A percentile compares a stretch with the other conserved stretches of the same genome.
Evolutionary conservation across 2,113 vertebrate genomes (phyloP).

Genomic region (Alligator sinensis): DNA sequence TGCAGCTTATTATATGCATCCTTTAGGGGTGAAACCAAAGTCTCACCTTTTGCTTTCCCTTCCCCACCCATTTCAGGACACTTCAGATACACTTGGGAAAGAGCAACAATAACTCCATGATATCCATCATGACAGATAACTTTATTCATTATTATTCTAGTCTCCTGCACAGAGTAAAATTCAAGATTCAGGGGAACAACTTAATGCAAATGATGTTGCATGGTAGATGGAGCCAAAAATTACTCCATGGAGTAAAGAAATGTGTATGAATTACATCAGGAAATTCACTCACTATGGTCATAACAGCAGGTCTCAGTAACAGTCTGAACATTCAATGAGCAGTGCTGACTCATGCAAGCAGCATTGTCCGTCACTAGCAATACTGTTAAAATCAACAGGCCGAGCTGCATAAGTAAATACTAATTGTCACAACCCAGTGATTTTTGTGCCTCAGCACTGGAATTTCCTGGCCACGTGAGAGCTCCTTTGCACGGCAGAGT

Average conservation of each 20-base stretch:
- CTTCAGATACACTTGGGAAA: neutral
- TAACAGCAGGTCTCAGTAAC: neutral
- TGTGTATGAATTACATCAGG: neutral
- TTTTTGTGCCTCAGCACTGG: too few relatives aligned
- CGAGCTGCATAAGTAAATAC: neutral
- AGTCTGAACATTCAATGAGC: neutral
- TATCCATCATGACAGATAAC: neutral
- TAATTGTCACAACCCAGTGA: too few relatives aligned
- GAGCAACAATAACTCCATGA: neutral
- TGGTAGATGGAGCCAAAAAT: neutral
- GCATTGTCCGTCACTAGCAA: neutral
- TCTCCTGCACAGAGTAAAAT: neutral
- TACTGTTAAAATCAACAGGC: neutral
- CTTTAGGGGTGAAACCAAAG: neutral
- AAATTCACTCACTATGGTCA: neutral
- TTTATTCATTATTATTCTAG: neutral
- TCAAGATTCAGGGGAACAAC: neutral
- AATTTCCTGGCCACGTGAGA: too few relatives aligned
- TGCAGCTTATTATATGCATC: neutral
- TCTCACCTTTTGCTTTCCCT: accelerated
- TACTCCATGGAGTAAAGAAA: neutral
- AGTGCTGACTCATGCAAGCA: neutral
- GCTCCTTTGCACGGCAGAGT: too few relatives aligned
- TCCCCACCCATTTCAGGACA: neutral
- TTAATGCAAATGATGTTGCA: accelerated